Evolutionary conservation across 2,888 invertebrate genomes (phyloP).

Genomic region (Pristionchus japonicus): DNA sequence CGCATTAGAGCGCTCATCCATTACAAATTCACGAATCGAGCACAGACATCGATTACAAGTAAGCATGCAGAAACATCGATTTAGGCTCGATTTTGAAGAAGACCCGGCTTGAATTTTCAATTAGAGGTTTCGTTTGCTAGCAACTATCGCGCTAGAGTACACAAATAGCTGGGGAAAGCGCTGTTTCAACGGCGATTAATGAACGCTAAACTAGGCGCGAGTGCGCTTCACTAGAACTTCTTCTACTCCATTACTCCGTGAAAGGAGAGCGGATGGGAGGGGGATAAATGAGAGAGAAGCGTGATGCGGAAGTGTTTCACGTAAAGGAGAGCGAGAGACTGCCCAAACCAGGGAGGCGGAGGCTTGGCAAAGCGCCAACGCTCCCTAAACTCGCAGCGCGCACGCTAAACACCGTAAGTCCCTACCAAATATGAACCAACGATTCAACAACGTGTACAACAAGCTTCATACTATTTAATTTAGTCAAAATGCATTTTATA

Average conservation of each 20-base stretch:
- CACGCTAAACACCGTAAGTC: neutral
- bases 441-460: neutral
- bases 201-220: neutral
- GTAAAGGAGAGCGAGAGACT: slow-evolving; percentile 13
- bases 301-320: slow-evolving; percentile 28
- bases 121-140: neutral
- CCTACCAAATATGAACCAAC: neutral
- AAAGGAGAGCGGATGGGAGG: too few species aligned
- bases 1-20: neutral
- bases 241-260: neutral
- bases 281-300: neutral
- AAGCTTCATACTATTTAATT: neutral
- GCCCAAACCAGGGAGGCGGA: neutral
- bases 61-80: slow-evolving; percentile 17
- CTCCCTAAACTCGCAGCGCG: neutral
- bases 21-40: neutral
- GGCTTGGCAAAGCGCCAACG: slow-evolving; percentile 29
- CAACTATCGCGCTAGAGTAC: neutral
- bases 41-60: neutral
- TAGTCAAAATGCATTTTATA: slow-evolving; percentile 24
- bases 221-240: too few species aligned
- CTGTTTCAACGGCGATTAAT: too few species aligned
- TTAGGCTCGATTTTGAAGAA: neutral
- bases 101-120: neutral
- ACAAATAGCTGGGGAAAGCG: neutral